Percentiles rank a stretch among this genome's conserved stretches.
Conservation (phyloP, 2,113 vertebrate species). For the Stercorarius parasiticus region DNA sequence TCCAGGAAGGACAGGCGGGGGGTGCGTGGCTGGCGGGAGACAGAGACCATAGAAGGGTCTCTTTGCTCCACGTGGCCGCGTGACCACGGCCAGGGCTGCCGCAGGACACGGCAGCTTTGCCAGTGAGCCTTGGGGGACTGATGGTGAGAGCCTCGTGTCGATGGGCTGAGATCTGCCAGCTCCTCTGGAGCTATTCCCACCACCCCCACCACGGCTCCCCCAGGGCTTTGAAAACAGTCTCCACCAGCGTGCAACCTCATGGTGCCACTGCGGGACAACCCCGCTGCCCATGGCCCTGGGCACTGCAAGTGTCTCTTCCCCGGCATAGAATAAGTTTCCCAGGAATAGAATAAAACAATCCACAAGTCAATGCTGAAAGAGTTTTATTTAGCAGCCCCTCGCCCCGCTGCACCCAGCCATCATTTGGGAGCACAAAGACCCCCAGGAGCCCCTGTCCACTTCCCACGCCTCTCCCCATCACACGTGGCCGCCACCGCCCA, state of each 20-base stretch:
- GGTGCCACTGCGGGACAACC: not conserved
- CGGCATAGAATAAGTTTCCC: not conserved
- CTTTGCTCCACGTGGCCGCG: rapidly evolving
- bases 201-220: not conserved
- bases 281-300: rapidly evolving
- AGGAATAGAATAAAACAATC: not conserved
- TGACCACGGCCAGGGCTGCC: rapidly evolving
- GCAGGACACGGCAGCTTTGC: not conserved
- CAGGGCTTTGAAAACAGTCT: not conserved
- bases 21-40: not conserved
- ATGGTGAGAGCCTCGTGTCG: rapidly evolving
- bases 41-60: not conserved
- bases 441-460: rapidly evolving
- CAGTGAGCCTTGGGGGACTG: not conserved
- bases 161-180: not conserved
- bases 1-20: not conserved
- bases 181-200: not conserved
- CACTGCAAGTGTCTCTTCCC: not conserved
- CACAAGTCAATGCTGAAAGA: not conserved
- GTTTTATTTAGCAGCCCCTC: slow-evolving; percentile 32
- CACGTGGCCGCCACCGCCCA: rapidly evolving
- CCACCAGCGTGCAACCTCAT: rapidly evolving
- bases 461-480: not conserved
- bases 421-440: not conserved
- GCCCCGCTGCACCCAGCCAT: rapidly evolving